phyloP scores from a whole-genome alignment of 1,140 invertebrate genomes.

The Parasteatoda tepidariorum region DNA sequence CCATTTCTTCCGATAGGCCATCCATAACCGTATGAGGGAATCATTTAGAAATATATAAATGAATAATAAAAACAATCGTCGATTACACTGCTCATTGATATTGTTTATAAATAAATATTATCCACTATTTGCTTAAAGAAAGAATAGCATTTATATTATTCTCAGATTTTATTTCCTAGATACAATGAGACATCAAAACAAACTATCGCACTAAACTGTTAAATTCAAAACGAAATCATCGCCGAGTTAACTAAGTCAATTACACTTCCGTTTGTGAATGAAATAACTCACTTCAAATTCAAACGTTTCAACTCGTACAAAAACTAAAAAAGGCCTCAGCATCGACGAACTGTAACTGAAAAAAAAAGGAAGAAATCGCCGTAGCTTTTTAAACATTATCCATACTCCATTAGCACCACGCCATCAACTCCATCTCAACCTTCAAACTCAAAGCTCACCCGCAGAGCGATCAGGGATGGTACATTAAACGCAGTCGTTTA shows the following conservation, averaged over 20 bases:
- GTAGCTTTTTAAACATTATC: not conserved
- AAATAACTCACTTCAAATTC: not conserved
- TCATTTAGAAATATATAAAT: too few relatives aligned
- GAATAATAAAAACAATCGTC: too few relatives aligned
- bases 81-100: too few relatives aligned
- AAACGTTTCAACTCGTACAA: not conserved
- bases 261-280: not conserved
- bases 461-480: not conserved
- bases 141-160: too few relatives aligned
- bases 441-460: not conserved
- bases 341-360: too few relatives aligned
- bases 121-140: too few relatives aligned
- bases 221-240: not conserved
- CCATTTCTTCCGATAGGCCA: too few relatives aligned
- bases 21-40: too few relatives aligned
- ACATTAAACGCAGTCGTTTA: constrained; percentile 26
- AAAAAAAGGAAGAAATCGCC: not conserved
- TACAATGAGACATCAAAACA: not conserved
- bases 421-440: not conserved
- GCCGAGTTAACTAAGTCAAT: not conserved
- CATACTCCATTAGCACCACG: not conserved
- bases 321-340: not conserved
- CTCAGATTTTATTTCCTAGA: too few relatives aligned
- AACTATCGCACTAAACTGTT: not conserved
- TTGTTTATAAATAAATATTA: too few relatives aligned